Percentiles rank a stretch among this genome's conserved stretches.
Conservation (phyloP, 2,888 invertebrate genomes). For the Vanessa cardui region DNA sequence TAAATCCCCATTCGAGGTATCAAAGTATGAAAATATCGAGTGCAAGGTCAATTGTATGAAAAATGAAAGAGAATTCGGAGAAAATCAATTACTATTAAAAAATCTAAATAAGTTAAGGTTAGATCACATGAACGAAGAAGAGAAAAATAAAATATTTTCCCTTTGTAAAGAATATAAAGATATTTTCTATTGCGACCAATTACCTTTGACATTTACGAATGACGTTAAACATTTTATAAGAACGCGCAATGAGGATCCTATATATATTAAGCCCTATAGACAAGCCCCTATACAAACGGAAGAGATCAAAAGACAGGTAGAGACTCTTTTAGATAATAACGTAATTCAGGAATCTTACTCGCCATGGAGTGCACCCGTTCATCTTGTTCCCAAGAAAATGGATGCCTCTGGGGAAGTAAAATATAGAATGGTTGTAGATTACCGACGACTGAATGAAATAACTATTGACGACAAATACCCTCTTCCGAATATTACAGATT, state of each 20-base stretch:
- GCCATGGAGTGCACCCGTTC: slow-evolving; percentile 45
- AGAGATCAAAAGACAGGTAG: slow-evolving; percentile 35
- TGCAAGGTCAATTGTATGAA: no score
- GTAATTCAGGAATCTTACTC: slow-evolving; percentile 34
- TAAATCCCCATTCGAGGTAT: no score
- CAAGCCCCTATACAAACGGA: slow-evolving; percentile 27
- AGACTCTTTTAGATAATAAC: slow-evolving; percentile 21
- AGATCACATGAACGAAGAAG: slow-evolving; percentile 38
- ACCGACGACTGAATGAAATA: slow-evolving; percentile 43
- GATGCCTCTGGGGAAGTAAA: slow-evolving; percentile 42
- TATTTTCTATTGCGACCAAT: slow-evolving; percentile 36
- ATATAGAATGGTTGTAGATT: slow-evolving; percentile 43
- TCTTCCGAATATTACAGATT: slow-evolving; percentile 35
- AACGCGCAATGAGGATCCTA: slow-evolving; percentile 40
- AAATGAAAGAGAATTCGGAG: no score
- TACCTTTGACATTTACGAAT: slow-evolving; percentile 41
- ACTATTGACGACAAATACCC: slow-evolving; percentile 44
- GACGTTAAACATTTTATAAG: slow-evolving; percentile 48
- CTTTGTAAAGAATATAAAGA: slow-evolving; percentile 42
- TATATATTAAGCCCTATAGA: slow-evolving; percentile 35
- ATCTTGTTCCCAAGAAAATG: slow-evolving; percentile 42
- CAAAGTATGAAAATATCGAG: no score
- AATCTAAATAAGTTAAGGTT: slow-evolving; percentile 25
- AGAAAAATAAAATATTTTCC: slow-evolving; percentile 14
- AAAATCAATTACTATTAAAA: slow-evolving; percentile 11